Base-by-base conservation (phyloP, 2,888 invertebrate genomes). In the Meganola albula region DNA sequence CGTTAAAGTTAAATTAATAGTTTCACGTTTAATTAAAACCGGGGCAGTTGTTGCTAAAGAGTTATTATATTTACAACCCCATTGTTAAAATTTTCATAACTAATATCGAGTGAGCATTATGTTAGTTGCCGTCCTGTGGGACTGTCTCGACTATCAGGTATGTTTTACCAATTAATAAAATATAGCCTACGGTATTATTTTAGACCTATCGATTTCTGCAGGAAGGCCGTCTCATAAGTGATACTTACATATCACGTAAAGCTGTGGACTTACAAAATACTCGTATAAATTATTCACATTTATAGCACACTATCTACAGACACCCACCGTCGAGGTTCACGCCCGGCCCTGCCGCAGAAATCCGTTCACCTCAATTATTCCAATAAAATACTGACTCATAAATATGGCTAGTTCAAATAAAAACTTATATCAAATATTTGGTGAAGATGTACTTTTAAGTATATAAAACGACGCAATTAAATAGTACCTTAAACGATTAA, bases 281-380 rank as follows among this genome's bases (percentile, higher is more conserved):
- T 85, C 82, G 83, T 84, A 83, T 83, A 84, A 84, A 84, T 83
- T 84, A 84, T 84, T 82, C 83, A 84, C 84, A 83, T 80, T 80
- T 82, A 83, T 82, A 82, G 84, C 82, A 83, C 77, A 83, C 76
- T 85, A 85, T 83, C 83, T 83, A 84, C 83, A 83, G 67, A 77
- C 78, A 82, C 71, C 74, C 80, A 72, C 74, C 63, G 56, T 61
- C 72, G 71, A 72, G 66, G 65, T 65, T 70, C 74, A 72, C 73
- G 63, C 53, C 61, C 65, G 80, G 74, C 77, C 78, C 80, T 74
- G 56, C 73, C 58, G 75, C 76, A 74, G 63, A 70, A 74, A 80
- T 75, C 73, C 59, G 50, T 73, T 73, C 72, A 77, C 52, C 50
- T 57, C 58, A 58, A 58, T 68, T 71, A 78, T 67, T 73, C 80